Evolutionary conservation across 1,140 invertebrate genomes (phyloP).

Genomic region (Leptopilina clavipes): DNA sequence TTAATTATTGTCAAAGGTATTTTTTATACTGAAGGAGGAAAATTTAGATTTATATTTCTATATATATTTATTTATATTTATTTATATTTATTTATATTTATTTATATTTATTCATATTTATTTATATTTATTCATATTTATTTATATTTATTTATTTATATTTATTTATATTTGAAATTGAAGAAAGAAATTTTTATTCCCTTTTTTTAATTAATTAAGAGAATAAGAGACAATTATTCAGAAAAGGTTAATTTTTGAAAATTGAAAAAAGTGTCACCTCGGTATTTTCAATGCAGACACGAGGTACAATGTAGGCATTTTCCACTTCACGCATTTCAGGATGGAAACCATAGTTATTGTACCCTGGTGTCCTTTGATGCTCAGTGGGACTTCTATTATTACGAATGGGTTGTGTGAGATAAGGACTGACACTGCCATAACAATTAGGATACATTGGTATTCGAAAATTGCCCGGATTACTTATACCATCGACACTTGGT

Average conservation of each 20-base stretch:
- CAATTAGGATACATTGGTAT: constrained; percentile 61
- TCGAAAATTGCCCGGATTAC: constrained; percentile 43
- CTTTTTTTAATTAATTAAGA: too few species aligned
- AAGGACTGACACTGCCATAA: constrained; percentile 63
- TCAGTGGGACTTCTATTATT: constrained; percentile 47
- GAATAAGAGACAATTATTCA: too few species aligned
- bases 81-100: too few species aligned
- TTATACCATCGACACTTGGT: constrained; percentile 47
- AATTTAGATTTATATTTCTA: too few species aligned
- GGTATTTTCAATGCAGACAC: constrained; percentile 62
- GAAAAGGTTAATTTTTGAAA: not conserved
- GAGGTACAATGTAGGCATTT: constrained; percentile 62
- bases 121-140: too few species aligned
- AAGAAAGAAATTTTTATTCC: too few species aligned
- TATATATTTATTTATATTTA: too few species aligned
- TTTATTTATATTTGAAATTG: too few species aligned
- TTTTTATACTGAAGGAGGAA: too few species aligned
- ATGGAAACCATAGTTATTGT: constrained; percentile 68
- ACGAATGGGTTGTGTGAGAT: constrained; percentile 49
- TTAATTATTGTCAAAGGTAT: too few species aligned
- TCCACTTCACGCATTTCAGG: constrained; percentile 69
- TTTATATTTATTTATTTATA: too few species aligned
- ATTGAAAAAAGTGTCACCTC: constrained; percentile 58
- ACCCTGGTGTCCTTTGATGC: constrained; percentile 51
- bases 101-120: too few species aligned